These are phyloP conservation scores for Agrochola circellaris DNA, from an alignment of 2,888 invertebrate species.

Conservation along the genomic window DNA sequence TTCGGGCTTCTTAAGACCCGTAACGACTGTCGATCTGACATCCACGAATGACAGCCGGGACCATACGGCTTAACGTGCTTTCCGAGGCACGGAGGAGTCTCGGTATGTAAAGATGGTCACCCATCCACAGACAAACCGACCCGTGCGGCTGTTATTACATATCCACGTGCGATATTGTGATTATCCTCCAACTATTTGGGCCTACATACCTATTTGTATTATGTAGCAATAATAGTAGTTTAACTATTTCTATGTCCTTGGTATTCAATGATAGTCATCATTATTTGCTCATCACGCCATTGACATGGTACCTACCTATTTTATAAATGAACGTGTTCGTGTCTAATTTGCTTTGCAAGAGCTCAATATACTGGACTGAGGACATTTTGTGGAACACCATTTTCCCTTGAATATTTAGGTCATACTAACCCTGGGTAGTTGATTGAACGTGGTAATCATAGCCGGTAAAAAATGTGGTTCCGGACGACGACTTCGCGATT, in stretches of 20 bases:
- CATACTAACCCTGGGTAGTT: not conserved
- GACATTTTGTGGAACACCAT: not conserved
- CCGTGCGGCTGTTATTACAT: too few species aligned
- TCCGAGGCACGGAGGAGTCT: too few species aligned
- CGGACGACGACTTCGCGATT: too few species aligned
- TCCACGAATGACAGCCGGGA: too few species aligned
- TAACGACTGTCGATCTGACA: too few species aligned
- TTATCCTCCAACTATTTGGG: conserved; percentile 31
- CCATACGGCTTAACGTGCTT: too few species aligned
- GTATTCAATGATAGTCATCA: conserved; percentile 49
- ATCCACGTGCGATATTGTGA: conserved; percentile 15
- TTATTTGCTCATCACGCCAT: conserved; percentile 40
- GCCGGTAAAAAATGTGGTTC: too few species aligned
- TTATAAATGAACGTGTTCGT: conserved; percentile 12
- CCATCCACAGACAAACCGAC: too few species aligned
- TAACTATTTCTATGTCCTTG: conserved; percentile 55
- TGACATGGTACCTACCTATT: conserved; percentile 11
- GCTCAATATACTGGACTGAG: not conserved
- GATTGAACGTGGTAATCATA: too few species aligned
- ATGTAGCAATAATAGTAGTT: conserved; percentile 48
- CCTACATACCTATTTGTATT: conserved; percentile 26
- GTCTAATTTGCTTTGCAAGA: not conserved
- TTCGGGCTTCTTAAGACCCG: too few species aligned
- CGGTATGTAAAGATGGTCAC: too few species aligned
- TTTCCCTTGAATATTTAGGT: not conserved